Conservation (phyloP, 1,140 invertebrate genomes). For the Acromyrmex charruanus region DNA sequence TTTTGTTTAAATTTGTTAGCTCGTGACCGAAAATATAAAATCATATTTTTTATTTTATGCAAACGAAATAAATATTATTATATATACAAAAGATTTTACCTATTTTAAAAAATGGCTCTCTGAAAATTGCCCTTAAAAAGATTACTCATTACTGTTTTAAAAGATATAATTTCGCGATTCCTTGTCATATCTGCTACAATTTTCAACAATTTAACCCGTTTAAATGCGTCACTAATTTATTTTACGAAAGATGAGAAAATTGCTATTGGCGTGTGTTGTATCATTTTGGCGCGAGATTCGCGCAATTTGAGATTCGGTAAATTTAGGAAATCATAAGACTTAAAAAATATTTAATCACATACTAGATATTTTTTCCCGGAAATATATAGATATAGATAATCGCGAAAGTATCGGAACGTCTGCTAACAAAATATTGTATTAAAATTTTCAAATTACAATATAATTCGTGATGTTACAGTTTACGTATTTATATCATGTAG, state of each 20-base stretch:
- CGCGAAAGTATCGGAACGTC: neutral
- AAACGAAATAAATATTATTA: too few relatives aligned
- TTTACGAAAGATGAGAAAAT: neutral
- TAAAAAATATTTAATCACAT: neutral
- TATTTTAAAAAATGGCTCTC: too few relatives aligned
- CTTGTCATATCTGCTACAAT: neutral
- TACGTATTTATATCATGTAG: neutral
- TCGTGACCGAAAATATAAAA: too few relatives aligned
- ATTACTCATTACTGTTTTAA: neutral
- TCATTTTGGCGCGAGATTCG: neutral
- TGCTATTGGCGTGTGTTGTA: neutral
- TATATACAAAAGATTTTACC: too few relatives aligned
- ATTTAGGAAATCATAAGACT: neutral
- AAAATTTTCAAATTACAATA: neutral
- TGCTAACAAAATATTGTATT: neutral
- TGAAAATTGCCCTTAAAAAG: too few relatives aligned
- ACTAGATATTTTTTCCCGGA: neutral
- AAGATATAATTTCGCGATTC: neutral
- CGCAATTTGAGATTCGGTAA: neutral
- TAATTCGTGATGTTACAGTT: neutral
- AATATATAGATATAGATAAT: neutral
- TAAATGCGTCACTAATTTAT: neutral
- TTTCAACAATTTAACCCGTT: neutral
- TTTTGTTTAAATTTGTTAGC: too few relatives aligned
- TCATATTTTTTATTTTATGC: too few relatives aligned